Conservation (phyloP, 2,888 invertebrate genomes). For the Drosophila antonietae region DNA sequence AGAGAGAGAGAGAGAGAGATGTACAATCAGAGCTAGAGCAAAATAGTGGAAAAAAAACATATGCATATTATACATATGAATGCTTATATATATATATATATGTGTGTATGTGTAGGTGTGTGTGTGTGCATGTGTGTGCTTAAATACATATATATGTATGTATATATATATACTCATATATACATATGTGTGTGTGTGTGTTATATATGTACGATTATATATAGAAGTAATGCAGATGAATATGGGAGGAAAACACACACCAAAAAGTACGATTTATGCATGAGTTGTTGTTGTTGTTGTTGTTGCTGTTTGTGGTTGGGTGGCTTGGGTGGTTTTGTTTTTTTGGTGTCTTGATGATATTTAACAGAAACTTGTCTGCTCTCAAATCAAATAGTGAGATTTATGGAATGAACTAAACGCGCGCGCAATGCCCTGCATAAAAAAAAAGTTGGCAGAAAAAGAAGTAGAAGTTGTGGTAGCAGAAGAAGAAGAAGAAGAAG, state of each 20-base stretch:
- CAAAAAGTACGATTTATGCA: slow-evolving; percentile 53
- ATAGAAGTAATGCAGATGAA: slow-evolving; percentile 42
- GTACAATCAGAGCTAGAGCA: slow-evolving; percentile 47
- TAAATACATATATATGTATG: slow-evolving; percentile 4
- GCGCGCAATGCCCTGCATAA: slow-evolving; percentile 58
- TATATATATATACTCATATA: background rate
- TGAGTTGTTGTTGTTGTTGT: slow-evolving; percentile 33
- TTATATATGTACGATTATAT: slow-evolving; percentile 13
- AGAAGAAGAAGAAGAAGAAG: background rate
- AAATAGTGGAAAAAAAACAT: slow-evolving; percentile 53
- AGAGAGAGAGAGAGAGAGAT: slow-evolving; percentile 2
- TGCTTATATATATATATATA: slow-evolving; percentile 28
- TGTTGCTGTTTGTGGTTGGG: slow-evolving; percentile 25
- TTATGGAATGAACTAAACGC: slow-evolving; percentile 65
- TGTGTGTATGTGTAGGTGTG: slow-evolving; percentile 17
- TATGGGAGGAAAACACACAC: slow-evolving; percentile 40
- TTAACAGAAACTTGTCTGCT: slow-evolving; percentile 45
- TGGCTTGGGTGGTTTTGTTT: slow-evolving; percentile 9
- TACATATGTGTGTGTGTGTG: background rate
- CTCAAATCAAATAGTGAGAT: slow-evolving; percentile 20
- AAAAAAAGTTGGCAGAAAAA: slow-evolving; percentile 1
- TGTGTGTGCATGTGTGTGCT: slow-evolving; percentile 23
- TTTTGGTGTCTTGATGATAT: slow-evolving; percentile 55
- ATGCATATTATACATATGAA: slow-evolving; percentile 40
- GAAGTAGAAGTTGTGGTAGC: background rate